Conservation (phyloP, 2,113 vertebrate genomes). For the Syrmaticus mikado region DNA sequence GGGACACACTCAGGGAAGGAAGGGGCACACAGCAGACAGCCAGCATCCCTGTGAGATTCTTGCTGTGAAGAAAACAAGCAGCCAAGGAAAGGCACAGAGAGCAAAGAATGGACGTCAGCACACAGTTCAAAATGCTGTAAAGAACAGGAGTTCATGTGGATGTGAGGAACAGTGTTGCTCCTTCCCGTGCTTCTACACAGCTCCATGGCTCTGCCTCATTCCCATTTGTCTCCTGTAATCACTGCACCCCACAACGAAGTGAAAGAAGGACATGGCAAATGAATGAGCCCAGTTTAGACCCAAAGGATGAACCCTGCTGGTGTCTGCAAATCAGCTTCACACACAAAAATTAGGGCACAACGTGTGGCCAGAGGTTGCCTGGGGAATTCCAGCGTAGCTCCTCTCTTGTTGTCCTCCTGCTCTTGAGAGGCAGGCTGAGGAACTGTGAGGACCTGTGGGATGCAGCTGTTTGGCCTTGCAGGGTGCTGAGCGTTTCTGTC, state of each 20-base stretch:
- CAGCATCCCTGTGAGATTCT: fast-evolving
- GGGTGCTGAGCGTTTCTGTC: too few relatives aligned
- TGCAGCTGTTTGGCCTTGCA: too few relatives aligned
- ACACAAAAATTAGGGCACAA: neutral
- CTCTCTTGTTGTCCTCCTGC: neutral
- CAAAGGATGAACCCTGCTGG: neutral
- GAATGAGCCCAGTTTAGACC: neutral
- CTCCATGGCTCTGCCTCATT: neutral
- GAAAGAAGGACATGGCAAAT: fast-evolving
- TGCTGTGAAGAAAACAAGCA: neutral
- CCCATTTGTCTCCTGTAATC: neutral
- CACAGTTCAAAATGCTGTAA: neutral
- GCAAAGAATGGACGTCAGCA: neutral
- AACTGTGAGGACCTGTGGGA: too few relatives aligned
- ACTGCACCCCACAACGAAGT: too few relatives aligned
- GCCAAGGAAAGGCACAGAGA: neutral
- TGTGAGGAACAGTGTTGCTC: neutral
- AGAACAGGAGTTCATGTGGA: fast-evolving
- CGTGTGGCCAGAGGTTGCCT: neutral
- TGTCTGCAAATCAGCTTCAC: neutral
- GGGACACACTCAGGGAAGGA: neutral
- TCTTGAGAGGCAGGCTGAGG: neutral
- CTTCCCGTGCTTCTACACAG: neutral
- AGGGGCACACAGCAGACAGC: neutral
- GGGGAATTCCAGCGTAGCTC: neutral